A percentile compares a stretch with the other conserved stretches of the same genome.
Conservation (phyloP, 2,797 vertebrate species). For the Microcaecilia unicolor region DNA sequence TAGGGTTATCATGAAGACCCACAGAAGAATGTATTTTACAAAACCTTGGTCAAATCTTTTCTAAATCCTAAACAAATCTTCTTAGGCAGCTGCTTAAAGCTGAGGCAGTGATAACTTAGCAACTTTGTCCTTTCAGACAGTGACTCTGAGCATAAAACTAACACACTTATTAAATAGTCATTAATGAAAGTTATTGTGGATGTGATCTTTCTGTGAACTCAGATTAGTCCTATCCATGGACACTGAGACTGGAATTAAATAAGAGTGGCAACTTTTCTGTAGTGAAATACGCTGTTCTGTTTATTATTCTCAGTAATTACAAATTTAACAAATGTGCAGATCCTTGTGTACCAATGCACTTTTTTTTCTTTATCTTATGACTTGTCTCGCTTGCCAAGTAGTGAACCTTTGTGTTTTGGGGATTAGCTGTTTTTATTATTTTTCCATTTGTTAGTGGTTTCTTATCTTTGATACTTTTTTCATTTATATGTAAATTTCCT, state of each 20-base stretch:
- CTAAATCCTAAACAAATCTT: slow-evolving; percentile 38
- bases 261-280: background rate
- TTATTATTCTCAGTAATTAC: no score
- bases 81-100: slow-evolving; percentile 39
- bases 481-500: no score
- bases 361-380: no score
- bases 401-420: no score
- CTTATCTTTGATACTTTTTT: no score
- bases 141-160: no score
- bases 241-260: background rate
- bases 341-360: no score
- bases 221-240: background rate
- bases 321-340: no score
- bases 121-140: slow-evolving; percentile 19
- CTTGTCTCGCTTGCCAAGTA: no score
- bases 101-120: slow-evolving; percentile 20
- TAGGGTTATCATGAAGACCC: background rate
- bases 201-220: background rate
- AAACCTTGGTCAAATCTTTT: slow-evolving; percentile 25
- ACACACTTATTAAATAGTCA: background rate
- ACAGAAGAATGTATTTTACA: slow-evolving; percentile 4
- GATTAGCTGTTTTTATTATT: no score
- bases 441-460: no score
- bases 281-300: background rate
- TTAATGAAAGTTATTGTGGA: background rate